Base-by-base conservation (phyloP, 30 jellyfish, hydroid and myxozoan species). In the Chrysaora quinquecirrha region DNA sequence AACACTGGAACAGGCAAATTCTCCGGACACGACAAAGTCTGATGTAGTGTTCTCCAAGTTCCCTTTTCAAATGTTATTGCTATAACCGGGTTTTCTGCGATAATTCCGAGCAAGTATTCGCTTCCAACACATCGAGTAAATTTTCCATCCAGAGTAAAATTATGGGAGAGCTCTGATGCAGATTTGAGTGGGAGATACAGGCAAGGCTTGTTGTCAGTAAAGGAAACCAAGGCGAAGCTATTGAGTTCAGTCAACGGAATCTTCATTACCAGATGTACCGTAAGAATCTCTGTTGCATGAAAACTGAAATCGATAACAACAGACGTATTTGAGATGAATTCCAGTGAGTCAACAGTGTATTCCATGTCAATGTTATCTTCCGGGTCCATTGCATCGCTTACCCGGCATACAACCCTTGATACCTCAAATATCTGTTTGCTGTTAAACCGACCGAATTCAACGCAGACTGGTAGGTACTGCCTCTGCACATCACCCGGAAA, bases 1-100 rank as follows among this genome's bases (percentile, higher is more conserved):
- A 79, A 88, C 1, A 46, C 56, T 12, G 86, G 81, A 47, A 71
- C 84, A 20, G 96, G 87, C 31, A 76, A 19, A 19, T 64, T 27
- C 14, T 32, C 60, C 71, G 91, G 91, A 23, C 64, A 50, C 6
- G 83, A 30, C 4, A 88, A 63, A 3, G 78, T 61, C 9, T 16
- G 28, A 1, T 52, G 34, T n/a, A 88, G 84, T n/a, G 20, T 20
- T 6, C 32, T 30, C 70, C 80, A 71, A 18, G 35, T 30, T 21
- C 66, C 27, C 0, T 49, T 34, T 34, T 49, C 74, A 38, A 86
- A 86, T 10, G 79, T 24, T 20, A 86, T 19, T 1, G 81, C 77
- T 2, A 86, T 28, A 20, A 75, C 96, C 4, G 84, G 66, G 78
- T 58, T 47, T 6, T 86, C 84, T 30, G 73, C 83, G 18, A 34